Evolutionary conservation across 2,888 invertebrate species (phyloP).

Genomic region (Drosophila pseudotalamancana): DNA sequence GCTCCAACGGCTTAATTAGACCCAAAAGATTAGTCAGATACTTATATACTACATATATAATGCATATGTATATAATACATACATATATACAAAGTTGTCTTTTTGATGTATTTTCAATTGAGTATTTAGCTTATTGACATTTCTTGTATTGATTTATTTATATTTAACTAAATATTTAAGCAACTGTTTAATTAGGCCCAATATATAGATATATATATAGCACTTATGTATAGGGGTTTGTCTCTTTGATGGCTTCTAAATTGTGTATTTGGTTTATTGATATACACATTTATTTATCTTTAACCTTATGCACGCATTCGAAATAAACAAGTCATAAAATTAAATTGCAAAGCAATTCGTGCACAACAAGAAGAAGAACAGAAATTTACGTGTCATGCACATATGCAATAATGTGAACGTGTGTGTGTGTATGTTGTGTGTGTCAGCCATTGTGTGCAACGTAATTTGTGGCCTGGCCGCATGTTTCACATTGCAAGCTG

Average conservation of each 20-base stretch:
- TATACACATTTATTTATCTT: constrained; percentile 28
- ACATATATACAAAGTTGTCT: not conserved
- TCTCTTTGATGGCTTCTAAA: constrained; percentile 12
- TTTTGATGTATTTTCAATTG: too few relatives aligned
- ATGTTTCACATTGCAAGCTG: constrained; percentile 80
- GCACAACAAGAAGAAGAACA: constrained; percentile 30
- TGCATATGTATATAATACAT: not conserved
- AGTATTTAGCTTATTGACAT: too few relatives aligned
- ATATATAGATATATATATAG: not conserved
- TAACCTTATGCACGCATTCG: constrained; percentile 26
- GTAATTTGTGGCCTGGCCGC: constrained; percentile 76
- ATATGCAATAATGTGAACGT: constrained; percentile 40
- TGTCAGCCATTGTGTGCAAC: constrained; percentile 62
- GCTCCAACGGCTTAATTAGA: constrained; percentile 70
- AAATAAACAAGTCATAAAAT: constrained; percentile 67
- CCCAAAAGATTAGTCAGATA: constrained; percentile 33
- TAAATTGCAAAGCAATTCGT: constrained; percentile 58
- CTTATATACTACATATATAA: not conserved
- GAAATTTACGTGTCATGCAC: constrained; percentile 51
- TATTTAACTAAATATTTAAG: too few relatives aligned
- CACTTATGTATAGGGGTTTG: not conserved
- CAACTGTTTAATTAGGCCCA: too few relatives aligned
- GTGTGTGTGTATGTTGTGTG: constrained; percentile 18
- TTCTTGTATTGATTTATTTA: too few relatives aligned
- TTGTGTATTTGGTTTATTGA: constrained; percentile 20